Conservation (phyloP, 23 tunicate species). For the Clavelina lepadiformis region DNA sequence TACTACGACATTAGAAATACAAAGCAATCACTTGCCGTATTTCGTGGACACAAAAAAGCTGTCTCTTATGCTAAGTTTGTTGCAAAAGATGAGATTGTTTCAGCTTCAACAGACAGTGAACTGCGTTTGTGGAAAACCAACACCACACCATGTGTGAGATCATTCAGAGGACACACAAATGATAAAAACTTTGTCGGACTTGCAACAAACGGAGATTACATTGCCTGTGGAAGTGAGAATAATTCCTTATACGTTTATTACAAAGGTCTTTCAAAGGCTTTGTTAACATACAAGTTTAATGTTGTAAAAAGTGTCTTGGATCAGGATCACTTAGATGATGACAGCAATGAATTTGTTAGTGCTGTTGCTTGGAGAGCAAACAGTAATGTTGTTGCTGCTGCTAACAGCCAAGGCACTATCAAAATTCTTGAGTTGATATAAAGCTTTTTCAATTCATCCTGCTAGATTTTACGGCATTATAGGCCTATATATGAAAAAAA, state of each 20-base stretch:
- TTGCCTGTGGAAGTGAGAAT: constrained; percentile 97
- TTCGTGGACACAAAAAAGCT: constrained; percentile 97
- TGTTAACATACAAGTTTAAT: constrained; percentile 79
- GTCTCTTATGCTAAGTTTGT: constrained; percentile 98
- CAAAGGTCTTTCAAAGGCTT: constrained; percentile 79
- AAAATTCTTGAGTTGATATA: constrained; percentile 84
- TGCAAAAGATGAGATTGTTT: constrained; percentile 73
- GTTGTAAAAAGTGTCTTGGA: constrained; percentile 87
- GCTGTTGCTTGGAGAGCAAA: constrained; percentile 93
- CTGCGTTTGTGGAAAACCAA: constrained; percentile 72
- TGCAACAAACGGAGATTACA: constrained; percentile 88
- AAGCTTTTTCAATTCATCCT: constrained; percentile 8
- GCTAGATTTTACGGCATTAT: too few species aligned
- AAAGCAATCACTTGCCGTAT: constrained; percentile 60
- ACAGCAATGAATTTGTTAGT: constrained; percentile 88
- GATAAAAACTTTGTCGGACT: constrained; percentile 99
- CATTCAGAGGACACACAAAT: constrained; percentile 88
- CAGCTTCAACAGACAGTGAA: constrained; percentile 97
- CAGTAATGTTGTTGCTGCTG: constrained; percentile 83
- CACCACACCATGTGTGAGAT: constrained; percentile 40
- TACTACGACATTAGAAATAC: constrained; percentile 94
- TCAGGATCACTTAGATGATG: constrained; percentile 55
- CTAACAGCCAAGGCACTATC: constrained; percentile 96
- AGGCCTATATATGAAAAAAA: too few species aligned
- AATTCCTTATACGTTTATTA: constrained; percentile 90